Base-by-base conservation (phyloP, 2,797 vertebrate genomes). In the Galagoides demidoff region DNA sequence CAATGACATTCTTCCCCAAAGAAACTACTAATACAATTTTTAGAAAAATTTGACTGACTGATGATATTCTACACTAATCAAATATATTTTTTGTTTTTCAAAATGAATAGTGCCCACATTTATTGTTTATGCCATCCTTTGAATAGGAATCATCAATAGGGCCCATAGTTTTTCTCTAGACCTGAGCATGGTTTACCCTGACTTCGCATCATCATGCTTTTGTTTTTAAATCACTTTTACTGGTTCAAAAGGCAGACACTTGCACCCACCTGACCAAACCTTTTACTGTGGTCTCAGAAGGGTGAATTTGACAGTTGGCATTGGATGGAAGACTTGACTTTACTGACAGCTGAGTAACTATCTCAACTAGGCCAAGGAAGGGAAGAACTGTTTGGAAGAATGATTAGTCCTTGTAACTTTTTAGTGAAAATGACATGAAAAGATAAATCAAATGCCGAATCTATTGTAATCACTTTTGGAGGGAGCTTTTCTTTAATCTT, bases 361-460 rank as follows among this genome's bases (percentile, higher is more conserved):
- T 96, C 20, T 63, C 68, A 73, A 1, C n/a, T 37, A 78, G 63
- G 25, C 55, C 66, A 59, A 1, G 34, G 31, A 71, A 63, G 20
- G 78, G 34, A 89, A 94, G 76, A 83, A 57, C 49, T 92, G 25
- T 37, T 74, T 78, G 52, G 52, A 95, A 92, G 57, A 85, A 49
- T 55, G 61, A 70, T 81, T 8, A 61, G 55, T 92, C 12, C 37
- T 81, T 57, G 14, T 27, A 29, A 68, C 23, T 96, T 94, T 84
- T 83, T 31, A 34, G n/a, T 64, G 57, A 59, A 89, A 74, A n/a
- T 55, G 43, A 22, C 52, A 61, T 83, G 70, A 43, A 66, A 55
- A 82, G 20, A 61, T 66, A 82, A 78, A 13, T 29, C 29, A n/a
- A 73, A 77, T 74, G n/a, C 34, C 63, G 87, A 5, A 12, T 83